phyloP scores from a whole-genome alignment of 2,113 vertebrate genomes.

The Eira barbara region DNA sequence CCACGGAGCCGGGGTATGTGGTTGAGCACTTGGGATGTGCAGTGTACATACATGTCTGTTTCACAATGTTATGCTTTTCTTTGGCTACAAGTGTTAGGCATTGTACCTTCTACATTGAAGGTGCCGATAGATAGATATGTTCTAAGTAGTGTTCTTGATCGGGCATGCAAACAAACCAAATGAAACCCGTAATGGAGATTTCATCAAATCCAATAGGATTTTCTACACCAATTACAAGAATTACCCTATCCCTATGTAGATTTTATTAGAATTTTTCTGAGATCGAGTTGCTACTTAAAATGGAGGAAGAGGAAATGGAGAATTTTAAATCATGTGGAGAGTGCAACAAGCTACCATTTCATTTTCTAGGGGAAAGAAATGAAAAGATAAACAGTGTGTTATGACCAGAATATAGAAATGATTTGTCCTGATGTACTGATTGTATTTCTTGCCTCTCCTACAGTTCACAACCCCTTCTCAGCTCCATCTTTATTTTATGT shows the following conservation, averaged over 20 bases:
- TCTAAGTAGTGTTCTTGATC: background rate
- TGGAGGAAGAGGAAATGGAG: background rate
- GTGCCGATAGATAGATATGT: background rate
- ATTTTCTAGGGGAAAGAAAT: slow-evolving; percentile 32
- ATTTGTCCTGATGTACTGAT: background rate
- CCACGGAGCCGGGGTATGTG: background rate
- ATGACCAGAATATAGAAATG: slow-evolving; percentile 6
- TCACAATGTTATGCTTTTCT: background rate
- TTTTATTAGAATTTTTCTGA: background rate
- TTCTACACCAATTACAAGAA: background rate
- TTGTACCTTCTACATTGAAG: background rate
- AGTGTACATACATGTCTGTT: background rate
- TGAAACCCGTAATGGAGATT: background rate
- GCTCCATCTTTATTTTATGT: slow-evolving; percentile 53
- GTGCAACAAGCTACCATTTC: background rate
- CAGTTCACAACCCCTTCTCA: background rate
- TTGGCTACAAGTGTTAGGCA: background rate
- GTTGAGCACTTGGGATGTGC: background rate
- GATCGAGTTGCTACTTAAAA: background rate
- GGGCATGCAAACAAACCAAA: background rate
- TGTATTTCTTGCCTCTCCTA: background rate
- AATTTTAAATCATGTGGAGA: background rate
- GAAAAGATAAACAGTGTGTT: background rate
- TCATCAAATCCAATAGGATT: background rate
- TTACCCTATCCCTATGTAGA: background rate